Percentiles rank a stretch among this genome's conserved stretches.
Conservation (phyloP, 2,888 invertebrate genomes). For the Hirudinaria manillensis region DNA sequence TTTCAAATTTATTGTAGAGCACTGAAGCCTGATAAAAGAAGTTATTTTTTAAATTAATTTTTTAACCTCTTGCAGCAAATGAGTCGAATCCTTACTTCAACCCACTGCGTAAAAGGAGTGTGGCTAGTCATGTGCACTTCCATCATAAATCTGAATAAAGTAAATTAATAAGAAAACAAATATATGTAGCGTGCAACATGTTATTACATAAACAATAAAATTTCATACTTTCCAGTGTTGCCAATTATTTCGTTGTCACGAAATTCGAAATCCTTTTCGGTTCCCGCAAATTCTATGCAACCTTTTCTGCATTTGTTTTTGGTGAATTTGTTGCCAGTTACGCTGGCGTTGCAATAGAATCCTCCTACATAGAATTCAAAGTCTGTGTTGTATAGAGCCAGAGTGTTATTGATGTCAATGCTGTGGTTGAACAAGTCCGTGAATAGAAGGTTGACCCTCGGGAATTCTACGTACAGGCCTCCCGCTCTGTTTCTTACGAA, state of each 20-base stretch:
- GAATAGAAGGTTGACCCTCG: slow-evolving; percentile 60
- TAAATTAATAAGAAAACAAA: neutral
- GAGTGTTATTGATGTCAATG: slow-evolving; percentile 76
- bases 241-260: slow-evolving; percentile 71
- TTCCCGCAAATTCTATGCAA: slow-evolving; percentile 64
- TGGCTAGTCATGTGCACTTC: slow-evolving; percentile 85
- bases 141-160: slow-evolving; percentile 62
- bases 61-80: neutral
- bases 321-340: slow-evolving; percentile 75
- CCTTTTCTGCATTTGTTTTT: slow-evolving; percentile 69
- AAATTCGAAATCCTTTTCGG: slow-evolving; percentile 89
- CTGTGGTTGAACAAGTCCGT: slow-evolving; percentile 61
- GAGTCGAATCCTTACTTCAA: slow-evolving; percentile 31
- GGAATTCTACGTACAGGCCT: slow-evolving; percentile 80
- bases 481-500: slow-evolving; percentile 78
- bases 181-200: neutral
- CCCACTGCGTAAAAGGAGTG: slow-evolving; percentile 69
- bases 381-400: slow-evolving; percentile 76
- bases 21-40: slow-evolving; percentile 32
- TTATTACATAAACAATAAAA: neutral
- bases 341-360: slow-evolving; percentile 82
- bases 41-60: neutral
- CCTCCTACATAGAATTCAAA: slow-evolving; percentile 82
- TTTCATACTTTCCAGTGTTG: slow-evolving; percentile 65
- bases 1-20: slow-evolving; percentile 43